Evolutionary conservation across 1,140 invertebrate species (phyloP), one percentile per base, ranked within the genome.

Genomic region (Metaphire vulgaris): DNA sequence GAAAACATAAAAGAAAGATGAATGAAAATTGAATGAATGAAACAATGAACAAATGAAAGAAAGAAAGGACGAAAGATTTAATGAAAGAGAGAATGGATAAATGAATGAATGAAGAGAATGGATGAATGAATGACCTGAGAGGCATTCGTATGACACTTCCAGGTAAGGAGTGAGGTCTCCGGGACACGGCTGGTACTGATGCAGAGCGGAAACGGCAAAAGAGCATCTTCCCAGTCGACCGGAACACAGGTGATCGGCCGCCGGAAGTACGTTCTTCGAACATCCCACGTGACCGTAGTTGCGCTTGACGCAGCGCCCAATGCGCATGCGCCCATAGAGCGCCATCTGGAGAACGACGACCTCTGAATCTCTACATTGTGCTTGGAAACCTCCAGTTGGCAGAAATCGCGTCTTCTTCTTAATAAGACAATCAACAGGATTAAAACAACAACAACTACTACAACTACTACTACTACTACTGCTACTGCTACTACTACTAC

Each of bases 211-310:
- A 2, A 32, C 69, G 16, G 68, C 69, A 41, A 76, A 76, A n/a
- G 30, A 30, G 33, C 75, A 76, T 16, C 16, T 16, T 21, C 28
- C 2, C 41, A 56, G 41, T 56, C 69, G 31, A 14, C 29, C 75
- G 31, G 75, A 76, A 72, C 75, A 76, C n/a, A 31, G 70, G 6
- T 28, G 28, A 12, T 64, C 68, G 16, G 69, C 21, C 33, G 69
- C 41, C 6, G 28, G 29, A 1, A 66, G 70, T 33, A 76, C 75
- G 68, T 70, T 29, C 29, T 16, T 28, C 1, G 26, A 15, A 31
- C 76, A 77, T 26, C 76, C 76, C 69, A 77, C 72, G 64, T 77
- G 72, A 26, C 76, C 76, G 71, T 77, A 77, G 71, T 77, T 68
- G 16, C 71, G 69, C 12, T 68, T n/a, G 64, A 77, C 66, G 41